phyloP scores from a whole-genome alignment of 2,888 invertebrate genomes.

The Dendrolimus pini region DNA sequence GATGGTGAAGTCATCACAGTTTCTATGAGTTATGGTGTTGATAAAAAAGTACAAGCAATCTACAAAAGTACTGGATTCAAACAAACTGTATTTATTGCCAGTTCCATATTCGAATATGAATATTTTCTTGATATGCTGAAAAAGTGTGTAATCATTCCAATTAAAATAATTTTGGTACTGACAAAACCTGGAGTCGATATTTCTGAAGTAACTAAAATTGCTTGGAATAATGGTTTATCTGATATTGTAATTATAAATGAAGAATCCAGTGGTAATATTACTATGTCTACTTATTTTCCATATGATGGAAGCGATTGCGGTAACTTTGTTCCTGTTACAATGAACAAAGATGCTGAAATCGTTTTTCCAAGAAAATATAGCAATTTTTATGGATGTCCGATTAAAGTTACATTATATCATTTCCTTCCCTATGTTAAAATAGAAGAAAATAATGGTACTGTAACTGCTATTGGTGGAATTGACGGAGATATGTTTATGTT shows the following conservation, averaged over 20 bases:
- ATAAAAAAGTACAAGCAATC: slow-evolving; percentile 10
- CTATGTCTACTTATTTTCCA: slow-evolving; percentile 38
- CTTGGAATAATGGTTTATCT: slow-evolving; percentile 38
- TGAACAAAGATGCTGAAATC: slow-evolving; percentile 15
- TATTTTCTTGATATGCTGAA: slow-evolving; percentile 25
- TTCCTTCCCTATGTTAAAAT: slow-evolving; percentile 25
- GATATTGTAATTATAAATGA: slow-evolving; percentile 34
- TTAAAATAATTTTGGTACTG: slow-evolving; percentile 33
- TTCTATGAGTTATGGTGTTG: slow-evolving; percentile 15
- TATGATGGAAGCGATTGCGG: slow-evolving; percentile 31
- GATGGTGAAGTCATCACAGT: slow-evolving; percentile 24
- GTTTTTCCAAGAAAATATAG: slow-evolving; percentile 38
- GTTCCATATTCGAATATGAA: slow-evolving; percentile 24
- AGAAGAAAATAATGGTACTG: slow-evolving; percentile 19
- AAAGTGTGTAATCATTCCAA: slow-evolving; percentile 20
- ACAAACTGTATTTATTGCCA: slow-evolving; percentile 39
- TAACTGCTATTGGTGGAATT: slow-evolving; percentile 27
- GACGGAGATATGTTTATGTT: slow-evolving; percentile 30
- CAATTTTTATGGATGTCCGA: slow-evolving; percentile 42
- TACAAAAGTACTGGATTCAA: slow-evolving; percentile 20
- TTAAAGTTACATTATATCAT: slow-evolving; percentile 24
- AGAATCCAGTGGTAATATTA: slow-evolving; percentile 15
- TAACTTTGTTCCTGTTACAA: slow-evolving; percentile 25
- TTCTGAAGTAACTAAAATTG: slow-evolving; percentile 23
- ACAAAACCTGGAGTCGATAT: slow-evolving; percentile 17